Evolutionary conservation across 2,797 vertebrate genomes (phyloP), one percentile per base, ranked within the genome.

Genomic region (Crax fasciolata): DNA sequence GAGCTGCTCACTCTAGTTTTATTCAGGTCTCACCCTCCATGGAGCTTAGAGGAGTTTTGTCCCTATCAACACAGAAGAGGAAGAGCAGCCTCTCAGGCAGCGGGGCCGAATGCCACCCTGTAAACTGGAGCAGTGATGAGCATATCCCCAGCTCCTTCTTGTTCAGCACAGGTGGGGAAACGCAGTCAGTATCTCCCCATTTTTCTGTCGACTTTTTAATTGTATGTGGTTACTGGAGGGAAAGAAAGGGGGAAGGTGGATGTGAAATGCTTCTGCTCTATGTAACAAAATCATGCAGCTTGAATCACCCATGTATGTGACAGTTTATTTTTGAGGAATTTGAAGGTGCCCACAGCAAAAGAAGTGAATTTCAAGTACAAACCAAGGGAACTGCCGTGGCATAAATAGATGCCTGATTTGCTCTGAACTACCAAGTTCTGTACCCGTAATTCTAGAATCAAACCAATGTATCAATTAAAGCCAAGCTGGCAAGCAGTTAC

Each of bases 51-150:
- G 46, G 58, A 44, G 11, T 68, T 76, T 75, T 49, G 16, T 30
- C 24, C 38, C 55, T 1, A 2, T 52, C 89, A 87, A 75, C 7
- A 43, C 28, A 44, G 32, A 28, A 41, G 15, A 1, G 13, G 30
- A 61, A 57, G 28, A 62, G 28, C 43, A 3, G 1, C 38, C 14
- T 70, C 0, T 0, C 5, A 4, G 27, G 32, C 61, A 88, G 20
- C 24, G 15, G 18, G 11, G 35, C 48, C 24, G 54, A 57, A 19
- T 24, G 27, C 32, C 46, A 28, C 41, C n/a, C 61, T 86, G 68
- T 62, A 66, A 70, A 62, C 0, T n/a, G 43, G 17, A 55, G 43
- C 11, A 55, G 38, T 43, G 23, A 68, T 3, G 17, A 66, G 30
- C 38, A 41, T 30, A n/a, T 30, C 51, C 18, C n/a, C n/a, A 32